Percentiles rank a stretch among this genome's conserved stretches.
phyloP scores from a whole-genome alignment of 2,888 invertebrate species.

The Yponomeuta evonymella region DNA sequence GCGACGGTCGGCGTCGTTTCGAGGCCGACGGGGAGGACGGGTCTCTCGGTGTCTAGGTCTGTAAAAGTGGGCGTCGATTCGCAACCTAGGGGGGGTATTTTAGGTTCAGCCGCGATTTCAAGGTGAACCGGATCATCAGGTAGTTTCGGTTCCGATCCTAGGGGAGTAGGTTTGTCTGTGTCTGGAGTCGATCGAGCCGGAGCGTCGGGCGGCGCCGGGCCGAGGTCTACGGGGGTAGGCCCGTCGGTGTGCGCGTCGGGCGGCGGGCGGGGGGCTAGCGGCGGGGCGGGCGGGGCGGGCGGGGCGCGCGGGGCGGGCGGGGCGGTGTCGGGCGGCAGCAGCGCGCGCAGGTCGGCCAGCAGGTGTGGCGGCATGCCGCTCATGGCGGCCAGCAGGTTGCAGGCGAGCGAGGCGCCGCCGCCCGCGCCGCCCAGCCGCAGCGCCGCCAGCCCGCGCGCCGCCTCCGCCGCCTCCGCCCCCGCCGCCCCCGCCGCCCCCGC shows the following conservation, averaged over 20 bases:
- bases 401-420: conserved; percentile 34
- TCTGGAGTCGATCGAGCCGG: not conserved
- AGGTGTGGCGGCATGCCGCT: conserved; percentile 42
- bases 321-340: not conserved
- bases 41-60: no score
- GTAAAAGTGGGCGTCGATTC: no score
- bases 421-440: not conserved
- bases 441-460: conserved; percentile 10
- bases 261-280: no score
- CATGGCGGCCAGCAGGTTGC: conserved; percentile 59
- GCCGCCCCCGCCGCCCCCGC: conserved; percentile 53
- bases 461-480: conserved; percentile 5
- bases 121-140: not conserved
- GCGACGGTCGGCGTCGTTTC: no score
- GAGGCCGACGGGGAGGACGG: no score
- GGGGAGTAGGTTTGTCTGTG: not conserved
- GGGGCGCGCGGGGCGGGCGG: not conserved
- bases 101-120: no score
- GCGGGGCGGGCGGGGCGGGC: not conserved
- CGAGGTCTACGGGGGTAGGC: no score
- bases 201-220: not conserved
- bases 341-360: conserved; percentile 43
- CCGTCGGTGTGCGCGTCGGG: no score
- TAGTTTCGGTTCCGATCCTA: not conserved
- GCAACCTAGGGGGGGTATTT: no score